Evolutionary conservation across 2,113 vertebrate genomes (phyloP), one percentile per base, ranked within the genome.

Genomic region (Octodon degus): DNA sequence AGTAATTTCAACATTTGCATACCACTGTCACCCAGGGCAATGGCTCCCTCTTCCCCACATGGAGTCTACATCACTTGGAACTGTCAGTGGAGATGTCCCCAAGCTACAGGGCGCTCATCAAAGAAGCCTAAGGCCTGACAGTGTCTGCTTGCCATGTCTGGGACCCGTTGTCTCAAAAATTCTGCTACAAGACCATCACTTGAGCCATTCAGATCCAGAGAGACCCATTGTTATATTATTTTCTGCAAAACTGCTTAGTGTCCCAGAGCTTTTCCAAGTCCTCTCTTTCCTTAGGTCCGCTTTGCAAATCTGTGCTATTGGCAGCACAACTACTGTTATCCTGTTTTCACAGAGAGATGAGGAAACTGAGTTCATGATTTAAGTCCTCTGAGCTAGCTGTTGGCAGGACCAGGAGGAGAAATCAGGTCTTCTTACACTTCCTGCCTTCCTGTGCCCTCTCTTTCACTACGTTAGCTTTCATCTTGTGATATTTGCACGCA

Each of bases 251-350:
- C 34, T 89, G 19, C 62, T 91, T 76, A 65, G 94, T 60, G 95
- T 94, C 74, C 86, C 80, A 14, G 62, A 91, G 65, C 47, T 95
- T 95, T 96, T 89, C 90, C 86, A 93, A 93, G 62, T 43, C 70
- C 24, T 96, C 76, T 84, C 16, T 95, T 97, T 96, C 83, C 94
- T 96, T 91, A 96, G 83, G 89, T 91, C 86, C 94, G 87, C 91
- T 91, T 96, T 93, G 80, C 68, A 97, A 96, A 91, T 96, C 86
- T 89, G 81, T 91, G 81, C 25, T 16, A n/a, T 88, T 89, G 91
- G 89, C 63, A 91, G 68, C 25, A 94, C 86, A 72, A 67, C 67
- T 25, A 8, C n/a, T 25, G 43, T 74, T 96, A 94, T 72, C 86
- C 89, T 96, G 86, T 97, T 96, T 96, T 89, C 68, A 84, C 47